Conservation (phyloP, 37 sponge, comb jelly and placozoan genomes). For the Chondrosia reniformis region DNA sequence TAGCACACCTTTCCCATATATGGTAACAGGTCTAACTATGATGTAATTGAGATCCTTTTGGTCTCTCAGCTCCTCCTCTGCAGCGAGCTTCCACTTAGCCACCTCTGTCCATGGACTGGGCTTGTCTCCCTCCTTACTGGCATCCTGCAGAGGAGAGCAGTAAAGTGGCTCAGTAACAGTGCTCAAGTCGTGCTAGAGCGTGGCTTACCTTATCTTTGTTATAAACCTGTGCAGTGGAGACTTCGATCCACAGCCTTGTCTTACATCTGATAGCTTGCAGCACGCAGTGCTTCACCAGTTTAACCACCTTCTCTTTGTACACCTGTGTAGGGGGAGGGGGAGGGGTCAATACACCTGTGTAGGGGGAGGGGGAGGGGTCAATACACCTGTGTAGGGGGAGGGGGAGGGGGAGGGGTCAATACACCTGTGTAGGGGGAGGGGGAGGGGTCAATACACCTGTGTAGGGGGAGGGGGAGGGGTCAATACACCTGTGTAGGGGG, state of each 20-base stretch:
- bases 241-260: slow-evolving; percentile 75
- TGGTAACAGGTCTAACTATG: slow-evolving; percentile 78
- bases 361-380: neutral
- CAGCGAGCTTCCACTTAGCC: slow-evolving; percentile 77
- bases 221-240: slow-evolving; percentile 92
- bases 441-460: too few species aligned
- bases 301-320: slow-evolving; percentile 85
- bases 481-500: too few species aligned
- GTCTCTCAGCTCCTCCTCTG: slow-evolving; percentile 55
- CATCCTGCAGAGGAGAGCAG: slow-evolving; percentile 29
- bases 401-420: neutral
- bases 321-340: slow-evolving; percentile 50
- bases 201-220: slow-evolving; percentile 64
- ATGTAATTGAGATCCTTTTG: slow-evolving; percentile 67
- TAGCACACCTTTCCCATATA: slow-evolving; percentile 91
- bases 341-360: too few species aligned
- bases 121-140: slow-evolving; percentile 61
- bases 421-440: neutral
- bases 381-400: neutral
- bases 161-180: neutral
- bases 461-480: too few species aligned
- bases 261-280: slow-evolving; percentile 49
- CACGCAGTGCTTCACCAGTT: slow-evolving; percentile 77
- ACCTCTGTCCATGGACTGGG: slow-evolving; percentile 78
- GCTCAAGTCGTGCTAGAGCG: neutral